Percentiles rank a stretch among this genome's conserved stretches.
These are phyloP conservation scores for Crotalus horridus DNA, from an alignment of 2,113 vertebrate genomes.

Conservation along the genomic window DNA sequence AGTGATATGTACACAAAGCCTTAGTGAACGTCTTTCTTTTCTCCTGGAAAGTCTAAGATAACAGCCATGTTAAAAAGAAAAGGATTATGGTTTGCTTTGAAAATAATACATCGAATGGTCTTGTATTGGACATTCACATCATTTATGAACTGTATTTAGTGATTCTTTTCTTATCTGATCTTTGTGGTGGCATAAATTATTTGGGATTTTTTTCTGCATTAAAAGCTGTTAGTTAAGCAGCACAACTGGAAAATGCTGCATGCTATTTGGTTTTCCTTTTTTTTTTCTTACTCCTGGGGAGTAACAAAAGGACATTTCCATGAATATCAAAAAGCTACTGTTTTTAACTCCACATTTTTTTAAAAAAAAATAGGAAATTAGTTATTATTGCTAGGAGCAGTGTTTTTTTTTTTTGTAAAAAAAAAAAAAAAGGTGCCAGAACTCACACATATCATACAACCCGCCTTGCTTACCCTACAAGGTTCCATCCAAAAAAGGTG, in stretches of 20 bases:
- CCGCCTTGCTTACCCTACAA: too few relatives aligned
- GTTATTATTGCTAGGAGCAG: neutral
- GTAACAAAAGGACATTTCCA: neutral
- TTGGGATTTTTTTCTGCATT: neutral
- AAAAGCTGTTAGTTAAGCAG: neutral
- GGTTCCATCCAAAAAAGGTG: too few relatives aligned
- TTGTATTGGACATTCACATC: neutral
- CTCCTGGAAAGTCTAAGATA: neutral
- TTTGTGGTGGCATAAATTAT: neutral
- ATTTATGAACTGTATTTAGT: neutral
- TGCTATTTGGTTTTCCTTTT: neutral
- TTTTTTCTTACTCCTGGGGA: neutral
- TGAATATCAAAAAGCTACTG: neutral
- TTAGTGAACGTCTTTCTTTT: neutral
- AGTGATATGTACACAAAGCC: neutral
- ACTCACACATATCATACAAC: too few relatives aligned
- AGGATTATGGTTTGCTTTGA: neutral
- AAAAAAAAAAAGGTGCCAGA: too few relatives aligned
- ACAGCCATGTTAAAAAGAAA: neutral
- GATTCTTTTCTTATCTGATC: neutral
- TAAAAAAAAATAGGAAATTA: neutral
- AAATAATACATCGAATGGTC: neutral
- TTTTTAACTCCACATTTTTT: neutral
- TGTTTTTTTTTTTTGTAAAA: too few relatives aligned
- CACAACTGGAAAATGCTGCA: neutral